Evolutionary conservation across 2,113 vertebrate genomes (phyloP).

Genomic region (Chaetura pelagica): DNA sequence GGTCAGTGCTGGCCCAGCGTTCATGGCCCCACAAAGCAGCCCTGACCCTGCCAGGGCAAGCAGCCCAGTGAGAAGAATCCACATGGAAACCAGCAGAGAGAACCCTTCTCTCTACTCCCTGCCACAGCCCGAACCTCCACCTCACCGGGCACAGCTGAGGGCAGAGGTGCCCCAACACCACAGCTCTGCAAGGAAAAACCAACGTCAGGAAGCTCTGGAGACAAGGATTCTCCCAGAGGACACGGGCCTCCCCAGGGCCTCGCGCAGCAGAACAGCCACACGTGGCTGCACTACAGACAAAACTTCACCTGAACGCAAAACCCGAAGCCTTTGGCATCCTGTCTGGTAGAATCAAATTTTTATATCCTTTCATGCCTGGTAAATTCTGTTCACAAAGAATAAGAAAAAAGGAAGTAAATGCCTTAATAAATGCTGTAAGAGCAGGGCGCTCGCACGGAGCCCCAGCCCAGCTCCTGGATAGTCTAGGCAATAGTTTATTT

Average conservation of each 20-base stretch:
- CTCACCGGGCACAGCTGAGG: not conserved
- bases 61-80: not conserved
- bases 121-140: not conserved
- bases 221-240: not conserved
- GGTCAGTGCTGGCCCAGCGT: not conserved
- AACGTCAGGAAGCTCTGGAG: not conserved
- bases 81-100: accelerated
- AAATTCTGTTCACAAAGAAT: slow-evolving; percentile 55
- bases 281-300: not conserved
- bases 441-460: slow-evolving; percentile 16
- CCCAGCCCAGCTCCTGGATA: slow-evolving; percentile 56
- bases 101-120: no score
- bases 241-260: not conserved
- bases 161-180: not conserved
- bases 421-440: slow-evolving; percentile 51
- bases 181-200: not conserved
- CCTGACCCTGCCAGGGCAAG: not conserved
- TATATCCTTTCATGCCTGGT: slow-evolving; percentile 6
- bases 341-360: slow-evolving; percentile 22
- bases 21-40: accelerated
- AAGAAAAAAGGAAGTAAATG: slow-evolving; percentile 37
- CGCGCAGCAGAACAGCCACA: not conserved
- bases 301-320: not conserved
- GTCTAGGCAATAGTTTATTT: slow-evolving; percentile 68
- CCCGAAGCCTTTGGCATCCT: slow-evolving; percentile 30